phyloP scores from a whole-genome alignment of 2,797 vertebrate genomes.

The Rhabdomys pumilio region DNA sequence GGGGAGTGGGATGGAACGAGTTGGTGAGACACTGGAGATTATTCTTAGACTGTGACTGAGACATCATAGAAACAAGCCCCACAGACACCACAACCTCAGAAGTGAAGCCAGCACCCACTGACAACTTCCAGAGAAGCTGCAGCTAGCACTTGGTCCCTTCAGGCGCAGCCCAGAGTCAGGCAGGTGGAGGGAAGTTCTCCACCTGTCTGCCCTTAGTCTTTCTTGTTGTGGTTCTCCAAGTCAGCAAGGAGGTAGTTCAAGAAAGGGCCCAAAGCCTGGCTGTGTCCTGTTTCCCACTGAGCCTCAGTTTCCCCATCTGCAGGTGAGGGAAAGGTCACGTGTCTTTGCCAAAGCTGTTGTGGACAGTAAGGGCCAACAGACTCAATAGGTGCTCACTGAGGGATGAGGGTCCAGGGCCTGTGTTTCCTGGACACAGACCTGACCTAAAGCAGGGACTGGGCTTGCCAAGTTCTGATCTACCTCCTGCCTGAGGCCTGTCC shows the following conservation, averaged over 20 bases:
- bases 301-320: conserved; percentile 31
- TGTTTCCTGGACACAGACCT: background rate
- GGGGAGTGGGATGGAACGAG: background rate
- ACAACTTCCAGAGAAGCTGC: background rate
- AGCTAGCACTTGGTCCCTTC: background rate
- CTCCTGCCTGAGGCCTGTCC: background rate
- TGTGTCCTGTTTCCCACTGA: background rate
- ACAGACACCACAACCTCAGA: background rate
- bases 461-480: background rate
- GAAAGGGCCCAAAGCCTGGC: background rate
- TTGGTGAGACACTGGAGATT: background rate
- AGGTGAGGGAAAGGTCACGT: rapidly evolving
- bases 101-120: background rate
- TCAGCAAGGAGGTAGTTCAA: background rate
- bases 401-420: background rate
- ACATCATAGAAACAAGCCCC: background rate
- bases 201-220: background rate
- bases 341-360: background rate
- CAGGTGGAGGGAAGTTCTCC: background rate
- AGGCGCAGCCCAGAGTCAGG: background rate
- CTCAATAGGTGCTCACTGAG: no score
- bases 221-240: background rate
- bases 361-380: rapidly evolving
- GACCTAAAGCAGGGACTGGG: no score
- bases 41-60: background rate